Evolutionary conservation across 2,113 vertebrate species (phyloP).

Genomic region (Pelobates fuscus): DNA sequence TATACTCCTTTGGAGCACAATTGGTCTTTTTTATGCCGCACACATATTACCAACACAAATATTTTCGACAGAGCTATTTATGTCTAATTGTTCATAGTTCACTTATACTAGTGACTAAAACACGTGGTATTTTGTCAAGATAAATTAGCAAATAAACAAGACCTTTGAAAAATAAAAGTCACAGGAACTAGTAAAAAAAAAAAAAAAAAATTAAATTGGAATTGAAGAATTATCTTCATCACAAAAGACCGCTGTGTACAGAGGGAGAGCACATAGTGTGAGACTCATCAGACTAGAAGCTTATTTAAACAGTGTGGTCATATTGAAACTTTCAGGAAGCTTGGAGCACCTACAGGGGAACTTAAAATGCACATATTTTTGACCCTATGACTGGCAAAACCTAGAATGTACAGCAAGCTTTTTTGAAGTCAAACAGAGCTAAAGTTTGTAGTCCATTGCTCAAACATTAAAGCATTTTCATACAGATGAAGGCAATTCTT

Average conservation of each 20-base stretch:
- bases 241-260: constrained; percentile 3
- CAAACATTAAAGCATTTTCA: too few relatives aligned
- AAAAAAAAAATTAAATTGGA: too few relatives aligned
- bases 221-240: not conserved
- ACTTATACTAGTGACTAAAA: constrained; percentile 62
- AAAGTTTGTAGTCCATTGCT: too few relatives aligned
- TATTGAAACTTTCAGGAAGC: not conserved
- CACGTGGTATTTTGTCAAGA: constrained; percentile 53
- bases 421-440: too few relatives aligned
- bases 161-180: constrained; percentile 28
- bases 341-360: too few relatives aligned
- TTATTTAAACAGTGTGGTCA: not conserved
- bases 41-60: constrained; percentile 64
- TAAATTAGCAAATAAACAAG: constrained; percentile 53
- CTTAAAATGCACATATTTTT: too few relatives aligned
- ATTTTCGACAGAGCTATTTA: constrained; percentile 63
- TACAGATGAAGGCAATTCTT: too few relatives aligned
- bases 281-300: too few relatives aligned
- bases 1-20: constrained; percentile 71
- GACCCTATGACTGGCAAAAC: too few relatives aligned
- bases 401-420: too few relatives aligned
- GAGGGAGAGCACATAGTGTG: too few relatives aligned
- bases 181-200: too few relatives aligned
- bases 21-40: constrained; percentile 73
- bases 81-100: constrained; percentile 65